Evolutionary conservation across 2,888 invertebrate species (phyloP).

Genomic region (Leptopilina drosophilae): DNA sequence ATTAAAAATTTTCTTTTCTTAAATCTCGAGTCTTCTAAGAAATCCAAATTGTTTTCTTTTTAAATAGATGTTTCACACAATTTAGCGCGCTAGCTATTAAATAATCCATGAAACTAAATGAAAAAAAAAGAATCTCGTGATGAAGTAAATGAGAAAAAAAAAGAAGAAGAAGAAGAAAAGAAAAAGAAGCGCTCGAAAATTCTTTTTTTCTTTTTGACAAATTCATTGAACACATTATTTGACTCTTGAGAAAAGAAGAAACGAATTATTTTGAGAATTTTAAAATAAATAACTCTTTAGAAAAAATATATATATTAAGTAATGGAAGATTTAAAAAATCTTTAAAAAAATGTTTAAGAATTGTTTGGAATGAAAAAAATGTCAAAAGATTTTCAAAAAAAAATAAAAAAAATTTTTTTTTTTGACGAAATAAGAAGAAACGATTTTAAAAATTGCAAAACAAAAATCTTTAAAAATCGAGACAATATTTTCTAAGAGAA

Average conservation of each 20-base stretch:
- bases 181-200: constrained; percentile 28
- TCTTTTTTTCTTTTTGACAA: constrained; percentile 39
- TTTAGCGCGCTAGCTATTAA: constrained; percentile 70
- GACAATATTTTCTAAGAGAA: too few relatives aligned
- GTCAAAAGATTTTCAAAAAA: too few relatives aligned
- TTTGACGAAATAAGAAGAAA: too few relatives aligned
- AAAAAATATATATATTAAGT: not conserved
- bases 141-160: not conserved
- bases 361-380: too few relatives aligned
- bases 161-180: not conserved
- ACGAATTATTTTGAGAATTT: not conserved
- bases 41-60: constrained; percentile 65
- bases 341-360: not conserved
- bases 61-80: constrained; percentile 61
- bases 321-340: not conserved
- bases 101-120: constrained; percentile 52
- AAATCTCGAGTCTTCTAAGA: constrained; percentile 58
- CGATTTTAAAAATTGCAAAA: too few relatives aligned
- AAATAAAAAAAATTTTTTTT: too few relatives aligned
- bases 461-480: too few relatives aligned
- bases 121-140: constrained; percentile 62
- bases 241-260: not conserved
- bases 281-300: not conserved
- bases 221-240: constrained; percentile 12
- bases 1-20: not conserved